These are phyloP conservation scores for Rhopalosiphum maidis DNA, from an alignment of 1,140 invertebrate species.

Conservation along the genomic window DNA sequence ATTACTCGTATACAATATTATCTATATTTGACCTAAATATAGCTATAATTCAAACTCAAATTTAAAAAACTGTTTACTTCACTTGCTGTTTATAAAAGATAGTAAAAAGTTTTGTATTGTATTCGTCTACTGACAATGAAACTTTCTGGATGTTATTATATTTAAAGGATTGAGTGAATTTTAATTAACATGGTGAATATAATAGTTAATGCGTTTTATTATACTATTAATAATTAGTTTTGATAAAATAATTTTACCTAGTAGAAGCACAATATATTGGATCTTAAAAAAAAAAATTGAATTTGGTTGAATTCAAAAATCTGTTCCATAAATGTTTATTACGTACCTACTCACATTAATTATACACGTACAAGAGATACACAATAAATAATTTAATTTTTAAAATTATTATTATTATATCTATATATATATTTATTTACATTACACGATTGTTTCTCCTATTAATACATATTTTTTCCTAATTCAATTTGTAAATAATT, in stretches of 20 bases:
- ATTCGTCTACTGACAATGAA: neutral
- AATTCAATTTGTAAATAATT: too few species aligned
- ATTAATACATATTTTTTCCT: too few species aligned
- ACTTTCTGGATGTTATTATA: neutral
- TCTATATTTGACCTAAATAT: neutral
- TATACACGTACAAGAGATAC: too few species aligned
- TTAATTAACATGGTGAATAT: neutral
- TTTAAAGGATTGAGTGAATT: slow-evolving; percentile 10
- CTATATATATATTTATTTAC: too few species aligned
- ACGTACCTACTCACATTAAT: too few species aligned
- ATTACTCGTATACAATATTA: neutral
- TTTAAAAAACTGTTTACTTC: neutral
- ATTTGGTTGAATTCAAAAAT: neutral
- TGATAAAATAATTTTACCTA: neutral
- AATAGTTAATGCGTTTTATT: neutral
- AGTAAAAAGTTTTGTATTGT: slow-evolving; percentile 4
- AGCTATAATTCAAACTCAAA: neutral
- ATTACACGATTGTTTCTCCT: too few species aligned
- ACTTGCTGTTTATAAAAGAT: neutral
- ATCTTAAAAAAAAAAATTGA: neutral
- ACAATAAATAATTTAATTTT: too few species aligned
- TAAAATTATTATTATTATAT: too few species aligned
- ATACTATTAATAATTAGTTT: neutral
- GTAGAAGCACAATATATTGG: too few species aligned
- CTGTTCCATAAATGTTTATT: too few species aligned